Base-by-base conservation (phyloP, 1,140 invertebrate genomes). In the Zaprionus inermis region DNA sequence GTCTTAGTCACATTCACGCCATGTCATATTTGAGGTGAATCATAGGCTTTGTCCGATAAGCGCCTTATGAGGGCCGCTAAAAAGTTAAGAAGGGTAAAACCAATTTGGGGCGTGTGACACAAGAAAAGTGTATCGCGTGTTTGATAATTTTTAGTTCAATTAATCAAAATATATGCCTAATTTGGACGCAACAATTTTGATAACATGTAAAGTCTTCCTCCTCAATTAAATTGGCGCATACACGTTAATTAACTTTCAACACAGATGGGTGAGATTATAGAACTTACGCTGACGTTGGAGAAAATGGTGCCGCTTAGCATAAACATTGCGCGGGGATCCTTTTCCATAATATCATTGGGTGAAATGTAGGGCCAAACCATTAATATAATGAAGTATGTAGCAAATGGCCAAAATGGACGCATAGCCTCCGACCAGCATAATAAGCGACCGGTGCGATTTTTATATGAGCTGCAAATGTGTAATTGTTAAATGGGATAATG, bases 251-350 rank as follows among this genome's bases (percentile, higher is more conserved):
- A 2, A 16, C 11, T 22, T 18, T 49, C 6, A 11, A 12, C 7
- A 18, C n/a, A 1, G 10, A 2, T 10, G 2, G 5, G 0, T 9
- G 30, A 32, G 46, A 38, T 41, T 30, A 11, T 38, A 16, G 28
- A 57, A 96, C 96, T 97, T 94, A 98, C 98, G 92, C 97, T 97
- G 73, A 99, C 98, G 93, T 99, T 98, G 36, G 98, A 98, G 92
- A 99, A 99, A 55, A 98, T 95, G 22, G 97, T 98, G 76, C 98
- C 98, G 68, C 96, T 95, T 18, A 97, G 94, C 88, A 97, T 95
- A 92, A 96, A 97, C 73, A 98, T 94, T 16, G 95, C 94, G 74
- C 98, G 94, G 0, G 98, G 97, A 92, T 99, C 97, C 46, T 92
- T 93, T 57, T 97, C 94, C 28, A 99, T 93, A 68, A 99, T 95